Evolutionary conservation across 1,140 invertebrate genomes (phyloP).

Genomic region (Prorops nasuta): DNA sequence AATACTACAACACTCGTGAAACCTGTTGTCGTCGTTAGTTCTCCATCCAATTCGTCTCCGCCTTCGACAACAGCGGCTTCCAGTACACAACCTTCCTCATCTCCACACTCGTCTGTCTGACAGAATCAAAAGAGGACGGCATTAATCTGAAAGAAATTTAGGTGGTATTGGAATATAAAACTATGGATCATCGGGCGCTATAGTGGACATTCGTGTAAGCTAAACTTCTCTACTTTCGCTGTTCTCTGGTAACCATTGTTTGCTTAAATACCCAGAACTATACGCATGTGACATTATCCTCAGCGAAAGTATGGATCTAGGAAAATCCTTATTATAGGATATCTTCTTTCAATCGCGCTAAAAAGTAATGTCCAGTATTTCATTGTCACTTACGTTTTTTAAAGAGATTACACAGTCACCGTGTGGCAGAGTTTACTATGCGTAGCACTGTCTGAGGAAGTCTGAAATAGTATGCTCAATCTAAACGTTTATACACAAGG

Average conservation of each 20-base stretch:
- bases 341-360: too few species aligned
- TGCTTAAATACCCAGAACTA: too few species aligned
- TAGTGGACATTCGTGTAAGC: neutral
- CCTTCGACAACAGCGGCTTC: slow-evolving; percentile 39
- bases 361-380: too few species aligned
- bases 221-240: neutral
- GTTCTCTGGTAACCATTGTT: neutral
- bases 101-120: slow-evolving; percentile 51
- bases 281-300: too few species aligned
- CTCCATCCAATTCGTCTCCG: slow-evolving; percentile 36
- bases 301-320: too few species aligned
- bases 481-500: slow-evolving; percentile 11
- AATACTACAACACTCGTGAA: slow-evolving; percentile 55
- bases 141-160: slow-evolving; percentile 36
- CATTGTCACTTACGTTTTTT: too few species aligned
- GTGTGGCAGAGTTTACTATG: too few species aligned
- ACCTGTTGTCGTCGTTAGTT: slow-evolving; percentile 52
- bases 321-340: too few species aligned
- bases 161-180: slow-evolving; percentile 12
- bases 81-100: slow-evolving; percentile 41
- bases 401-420: too few species aligned
- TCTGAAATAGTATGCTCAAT: slow-evolving; percentile 15
- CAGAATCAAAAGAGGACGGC: slow-evolving; percentile 38
- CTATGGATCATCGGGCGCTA: neutral
- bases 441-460: slow-evolving; percentile 11